Percentiles rank a stretch among this genome's conserved stretches.
Evolutionary conservation across 2,113 vertebrate species (phyloP).

Genomic region (Ibidorhyncha struthersii): DNA sequence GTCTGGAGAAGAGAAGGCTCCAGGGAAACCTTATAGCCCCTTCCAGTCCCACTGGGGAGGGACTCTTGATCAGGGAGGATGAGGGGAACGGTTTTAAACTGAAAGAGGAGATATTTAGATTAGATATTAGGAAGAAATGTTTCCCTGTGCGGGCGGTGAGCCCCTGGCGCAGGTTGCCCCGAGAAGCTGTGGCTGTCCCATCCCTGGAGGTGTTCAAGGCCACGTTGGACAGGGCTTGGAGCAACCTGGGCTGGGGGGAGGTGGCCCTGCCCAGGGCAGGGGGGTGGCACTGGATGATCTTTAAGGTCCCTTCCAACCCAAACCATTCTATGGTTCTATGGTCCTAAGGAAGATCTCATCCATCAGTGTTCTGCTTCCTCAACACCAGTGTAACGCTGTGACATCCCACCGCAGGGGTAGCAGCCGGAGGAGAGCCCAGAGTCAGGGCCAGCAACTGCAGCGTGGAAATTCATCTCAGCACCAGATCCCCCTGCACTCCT

Average conservation of each 20-base stretch:
- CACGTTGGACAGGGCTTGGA: neutral
- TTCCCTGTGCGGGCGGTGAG: neutral
- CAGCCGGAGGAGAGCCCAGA: neutral
- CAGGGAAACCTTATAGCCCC: neutral
- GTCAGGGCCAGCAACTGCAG: rapidly evolving
- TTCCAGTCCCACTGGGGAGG: neutral
- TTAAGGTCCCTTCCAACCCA: neutral
- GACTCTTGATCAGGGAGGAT: neutral
- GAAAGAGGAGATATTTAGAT: neutral
- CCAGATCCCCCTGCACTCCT: neutral
- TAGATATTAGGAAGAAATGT: neutral
- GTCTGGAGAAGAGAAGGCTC: neutral
- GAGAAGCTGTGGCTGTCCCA: neutral
- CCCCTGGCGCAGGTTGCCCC: neutral
- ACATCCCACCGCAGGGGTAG: neutral
- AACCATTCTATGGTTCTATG: neutral
- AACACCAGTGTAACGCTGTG: rapidly evolving
- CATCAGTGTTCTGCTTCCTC: neutral
- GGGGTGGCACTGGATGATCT: neutral
- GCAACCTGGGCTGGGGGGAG: neutral
- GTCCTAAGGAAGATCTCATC: neutral
- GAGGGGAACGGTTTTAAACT: neutral
- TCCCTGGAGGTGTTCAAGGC: neutral
- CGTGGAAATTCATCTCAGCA: neutral
- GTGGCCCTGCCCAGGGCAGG: neutral